Evolutionary conservation across 1,140 invertebrate species (phyloP).

Genomic region (Melitaea cinxia): DNA sequence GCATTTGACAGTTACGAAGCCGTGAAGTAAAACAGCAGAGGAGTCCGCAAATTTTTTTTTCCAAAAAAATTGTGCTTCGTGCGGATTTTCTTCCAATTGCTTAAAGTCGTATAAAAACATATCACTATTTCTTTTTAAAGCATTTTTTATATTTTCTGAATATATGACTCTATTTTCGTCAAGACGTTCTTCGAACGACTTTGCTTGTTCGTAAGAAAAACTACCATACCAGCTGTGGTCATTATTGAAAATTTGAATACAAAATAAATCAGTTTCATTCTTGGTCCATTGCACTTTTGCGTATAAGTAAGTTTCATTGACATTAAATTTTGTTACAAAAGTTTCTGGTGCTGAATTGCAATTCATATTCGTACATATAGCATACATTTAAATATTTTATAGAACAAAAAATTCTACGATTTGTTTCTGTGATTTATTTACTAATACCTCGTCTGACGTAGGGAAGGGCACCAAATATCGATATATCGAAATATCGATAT

Average conservation of each 20-base stretch:
- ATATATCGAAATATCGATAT: too few relatives aligned
- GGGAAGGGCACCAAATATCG: too few relatives aligned
- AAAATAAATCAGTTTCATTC: slow-evolving; percentile 50
- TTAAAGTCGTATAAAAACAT: slow-evolving; percentile 50
- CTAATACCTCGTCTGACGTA: too few relatives aligned
- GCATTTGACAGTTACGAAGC: slow-evolving; percentile 49
- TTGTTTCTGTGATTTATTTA: too few relatives aligned
- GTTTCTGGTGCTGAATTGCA: neutral
- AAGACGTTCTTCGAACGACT: slow-evolving; percentile 41
- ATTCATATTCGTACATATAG: slow-evolving; percentile 8
- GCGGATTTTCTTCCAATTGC: slow-evolving; percentile 15
- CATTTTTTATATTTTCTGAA: slow-evolving; percentile 44
- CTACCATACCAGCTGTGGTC: slow-evolving; percentile 52
- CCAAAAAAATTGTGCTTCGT: slow-evolving; percentile 55
- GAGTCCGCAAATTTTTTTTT: slow-evolving; percentile 51
- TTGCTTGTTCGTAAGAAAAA: slow-evolving; percentile 49
- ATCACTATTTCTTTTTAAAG: slow-evolving; percentile 35
- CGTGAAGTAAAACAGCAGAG: slow-evolving; percentile 47
- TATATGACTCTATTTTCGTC: slow-evolving; percentile 55
- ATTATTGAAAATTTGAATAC: slow-evolving; percentile 51
- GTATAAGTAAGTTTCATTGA: slow-evolving; percentile 45
- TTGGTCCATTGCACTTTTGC: slow-evolving; percentile 53
- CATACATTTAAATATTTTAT: neutral
- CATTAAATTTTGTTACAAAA: slow-evolving; percentile 45
- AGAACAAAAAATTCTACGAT: too few relatives aligned